These are phyloP conservation scores for Tetragonula carbonaria DNA, from an alignment of 2,888 invertebrate genomes.

Conservation along the genomic window DNA sequence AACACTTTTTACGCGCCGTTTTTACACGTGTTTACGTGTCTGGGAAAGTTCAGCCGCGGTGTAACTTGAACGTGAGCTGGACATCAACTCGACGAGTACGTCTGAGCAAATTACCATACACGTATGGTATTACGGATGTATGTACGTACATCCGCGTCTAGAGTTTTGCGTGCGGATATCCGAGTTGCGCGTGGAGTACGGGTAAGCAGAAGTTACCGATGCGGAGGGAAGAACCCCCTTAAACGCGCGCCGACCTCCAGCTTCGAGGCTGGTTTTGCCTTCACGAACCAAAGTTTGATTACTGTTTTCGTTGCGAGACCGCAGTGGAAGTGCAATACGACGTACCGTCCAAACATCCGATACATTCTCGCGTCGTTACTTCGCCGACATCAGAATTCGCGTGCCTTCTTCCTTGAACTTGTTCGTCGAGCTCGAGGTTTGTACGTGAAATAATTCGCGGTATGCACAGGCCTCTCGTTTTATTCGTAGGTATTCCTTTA, in stretches of 20 bases:
- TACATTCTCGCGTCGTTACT: slow-evolving; percentile 35
- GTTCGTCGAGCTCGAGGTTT: not conserved
- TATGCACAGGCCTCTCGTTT: slow-evolving; percentile 3
- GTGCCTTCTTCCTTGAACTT: slow-evolving; percentile 12
- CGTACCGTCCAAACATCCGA: slow-evolving; percentile 38
- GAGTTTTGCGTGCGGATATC: slow-evolving; percentile 29
- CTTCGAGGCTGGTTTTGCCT: slow-evolving; percentile 55
- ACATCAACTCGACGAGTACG: slow-evolving; percentile 35
- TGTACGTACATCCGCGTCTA: not conserved
- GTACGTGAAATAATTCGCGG: slow-evolving; percentile 17
- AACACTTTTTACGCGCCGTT: not conserved
- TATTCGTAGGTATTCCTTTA: not conserved
- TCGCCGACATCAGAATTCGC: slow-evolving; percentile 34
- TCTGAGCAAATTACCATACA: slow-evolving; percentile 46
- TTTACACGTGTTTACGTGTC: not conserved
- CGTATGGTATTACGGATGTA: not conserved
- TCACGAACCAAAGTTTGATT: slow-evolving; percentile 67
- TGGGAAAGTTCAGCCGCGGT: slow-evolving; percentile 4
- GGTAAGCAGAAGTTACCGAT: slow-evolving; percentile 61
- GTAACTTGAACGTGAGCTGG: slow-evolving; percentile 25
- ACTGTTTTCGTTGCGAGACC: slow-evolving; percentile 64
- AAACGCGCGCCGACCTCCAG: slow-evolving; percentile 37
- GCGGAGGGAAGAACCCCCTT: slow-evolving; percentile 61
- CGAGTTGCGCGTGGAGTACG: slow-evolving; percentile 17
- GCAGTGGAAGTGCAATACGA: slow-evolving; percentile 51